Conservation (phyloP, 2,797 vertebrate species). For the Melanotaenia maccullochi region DNA sequence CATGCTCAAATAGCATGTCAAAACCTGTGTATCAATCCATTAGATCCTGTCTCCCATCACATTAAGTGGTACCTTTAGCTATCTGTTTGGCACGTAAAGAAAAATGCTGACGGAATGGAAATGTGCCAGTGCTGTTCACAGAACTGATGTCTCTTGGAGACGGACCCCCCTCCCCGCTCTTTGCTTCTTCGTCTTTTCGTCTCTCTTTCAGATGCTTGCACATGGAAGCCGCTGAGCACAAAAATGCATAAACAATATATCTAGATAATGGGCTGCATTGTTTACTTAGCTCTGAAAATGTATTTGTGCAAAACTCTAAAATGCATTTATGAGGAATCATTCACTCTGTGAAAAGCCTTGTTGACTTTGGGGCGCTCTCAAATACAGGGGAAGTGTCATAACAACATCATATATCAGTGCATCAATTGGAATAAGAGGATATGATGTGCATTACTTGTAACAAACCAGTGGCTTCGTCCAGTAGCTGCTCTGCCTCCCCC, state of each 20-base stretch:
- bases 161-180: slow-evolving; percentile 43
- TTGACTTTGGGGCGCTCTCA: slow-evolving; percentile 71
- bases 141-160: slow-evolving; percentile 72
- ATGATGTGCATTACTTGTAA: slow-evolving; percentile 53
- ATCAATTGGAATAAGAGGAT: slow-evolving; percentile 77
- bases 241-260: slow-evolving; percentile 80
- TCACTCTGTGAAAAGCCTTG: slow-evolving; percentile 74
- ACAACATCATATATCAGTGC: slow-evolving; percentile 76
- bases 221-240: slow-evolving; percentile 55
- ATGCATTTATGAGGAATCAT: slow-evolving; percentile 81
- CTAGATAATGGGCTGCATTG: slow-evolving; percentile 81
- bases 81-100: slow-evolving; percentile 78
- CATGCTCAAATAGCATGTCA: slow-evolving; percentile 96
- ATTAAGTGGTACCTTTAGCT: slow-evolving; percentile 89
- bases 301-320: slow-evolving; percentile 82
- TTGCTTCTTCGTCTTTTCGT: slow-evolving; percentile 47
- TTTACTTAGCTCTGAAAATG: slow-evolving; percentile 82
- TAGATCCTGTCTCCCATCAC: slow-evolving; percentile 88
- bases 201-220: slow-evolving; percentile 57
- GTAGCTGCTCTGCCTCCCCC: slow-evolving; percentile 40
- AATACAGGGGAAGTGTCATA: slow-evolving; percentile 76
- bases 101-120: slow-evolving; percentile 85
- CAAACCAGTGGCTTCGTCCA: slow-evolving; percentile 62
- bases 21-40: slow-evolving; percentile 93
- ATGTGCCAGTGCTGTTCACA: slow-evolving; percentile 75